Base-by-base conservation (phyloP, 2,797 vertebrate species). In the Podargus strigoides region DNA sequence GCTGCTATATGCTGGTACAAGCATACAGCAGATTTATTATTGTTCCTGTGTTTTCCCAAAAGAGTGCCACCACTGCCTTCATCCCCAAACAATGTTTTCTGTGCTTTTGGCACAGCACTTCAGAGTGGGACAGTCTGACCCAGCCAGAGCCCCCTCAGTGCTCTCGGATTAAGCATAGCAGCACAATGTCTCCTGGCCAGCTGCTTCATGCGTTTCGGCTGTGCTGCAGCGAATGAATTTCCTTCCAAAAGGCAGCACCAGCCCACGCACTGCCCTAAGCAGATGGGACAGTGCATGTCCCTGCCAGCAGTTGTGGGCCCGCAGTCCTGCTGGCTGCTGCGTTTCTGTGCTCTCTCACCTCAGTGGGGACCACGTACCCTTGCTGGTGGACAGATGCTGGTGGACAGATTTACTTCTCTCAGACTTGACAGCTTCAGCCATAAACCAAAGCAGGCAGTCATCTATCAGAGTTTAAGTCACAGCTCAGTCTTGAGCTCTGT, bases 121-220 rank as follows among this genome's bases (percentile, higher is more conserved):
- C 24, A 24, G 75, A 49, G 42, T 11, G 46, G 36, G 8, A 56
- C 70, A 42, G 50, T 23, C 59, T 83, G 72, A 90, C 67, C 72
- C 67, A 79, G 85, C 52, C 47, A 83, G 83, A 77, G 16, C 6
- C 24, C 58, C 34, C 41, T 77, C 46, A 22, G 76, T 41, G 49
- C 83, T 76, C 52, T 66, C 92, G 91, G 77, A 52, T 82, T 85
- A 76, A 76, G 56, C 59, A 83, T 72, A 89, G 64, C 70, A 76
- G 50, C 34, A n/a, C 1, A 2, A 28, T 46, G 53, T 68, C 83
- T 83, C 58, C 66, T 86, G 50, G 34, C 41, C 73, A 94, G 66
- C 46, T 86, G 49, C 69, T 78, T 86, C 60, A 21, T 14, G 41
- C 80, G 60, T 60, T 76, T 77, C 1, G 0, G 42, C 90, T 46